Percentiles rank a stretch among this genome's conserved stretches.
Evolutionary conservation across 2,888 invertebrate genomes (phyloP).

Genomic region (Heteropelma amictum): DNA sequence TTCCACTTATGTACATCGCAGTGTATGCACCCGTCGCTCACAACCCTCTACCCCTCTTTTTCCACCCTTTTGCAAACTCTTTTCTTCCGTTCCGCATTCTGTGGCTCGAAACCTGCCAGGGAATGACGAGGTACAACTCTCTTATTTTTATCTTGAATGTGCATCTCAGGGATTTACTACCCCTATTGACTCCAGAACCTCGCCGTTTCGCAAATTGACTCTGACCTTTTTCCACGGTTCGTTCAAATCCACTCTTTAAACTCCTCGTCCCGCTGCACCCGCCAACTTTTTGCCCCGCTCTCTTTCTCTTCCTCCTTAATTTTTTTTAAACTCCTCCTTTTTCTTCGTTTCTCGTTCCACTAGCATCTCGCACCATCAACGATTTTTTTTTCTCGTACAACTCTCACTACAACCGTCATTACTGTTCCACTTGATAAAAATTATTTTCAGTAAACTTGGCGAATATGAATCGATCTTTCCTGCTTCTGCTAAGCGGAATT

Average conservation of each 20-base stretch:
- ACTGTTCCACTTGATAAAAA: constrained; percentile 20
- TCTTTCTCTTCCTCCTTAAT: neutral
- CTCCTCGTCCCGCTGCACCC: neutral
- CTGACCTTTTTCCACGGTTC: constrained; percentile 35
- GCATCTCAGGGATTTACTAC: constrained; percentile 55
- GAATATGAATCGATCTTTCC: neutral
- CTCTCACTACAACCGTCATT: constrained; percentile 16
- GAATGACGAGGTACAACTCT: constrained; percentile 27
- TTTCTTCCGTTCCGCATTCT: constrained; percentile 16
- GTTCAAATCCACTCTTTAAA: neutral
- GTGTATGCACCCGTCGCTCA: constrained; percentile 10
- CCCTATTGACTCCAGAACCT: constrained; percentile 55
- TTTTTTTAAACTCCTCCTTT: neutral
- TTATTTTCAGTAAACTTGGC: neutral
- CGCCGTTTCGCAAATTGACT: constrained; percentile 59
- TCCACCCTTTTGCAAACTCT: constrained; percentile 5
- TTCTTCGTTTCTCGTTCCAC: neutral
- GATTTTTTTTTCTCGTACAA: neutral
- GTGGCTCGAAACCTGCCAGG: constrained; percentile 29
- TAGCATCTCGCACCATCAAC: constrained; percentile 21
- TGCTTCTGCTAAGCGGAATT: too few species aligned
- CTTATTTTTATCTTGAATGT: constrained; percentile 47
- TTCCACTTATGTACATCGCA: constrained; percentile 33
- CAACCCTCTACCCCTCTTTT: constrained; percentile 58
- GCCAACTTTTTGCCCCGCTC: neutral